A percentile compares a stretch with the other conserved stretches of the same genome.
phyloP scores from a whole-genome alignment of 2,888 invertebrate species.

The Anoplius nigerrimus region DNA sequence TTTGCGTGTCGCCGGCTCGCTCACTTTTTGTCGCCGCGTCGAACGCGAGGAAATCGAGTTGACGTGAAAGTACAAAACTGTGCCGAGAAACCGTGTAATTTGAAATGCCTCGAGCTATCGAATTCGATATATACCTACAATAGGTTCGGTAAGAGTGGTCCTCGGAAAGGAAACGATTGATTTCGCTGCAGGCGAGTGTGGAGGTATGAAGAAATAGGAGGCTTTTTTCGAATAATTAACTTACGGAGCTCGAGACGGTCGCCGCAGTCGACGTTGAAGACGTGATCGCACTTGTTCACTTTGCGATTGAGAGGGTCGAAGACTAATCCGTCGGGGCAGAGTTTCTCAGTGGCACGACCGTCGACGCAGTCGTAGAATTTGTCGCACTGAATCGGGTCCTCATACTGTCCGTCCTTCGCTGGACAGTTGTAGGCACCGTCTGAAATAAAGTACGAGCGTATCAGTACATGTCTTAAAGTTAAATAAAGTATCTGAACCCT shows the following conservation, averaged over 20 bases:
- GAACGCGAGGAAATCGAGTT: neutral
- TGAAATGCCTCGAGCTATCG: too few species aligned
- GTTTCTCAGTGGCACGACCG: constrained; percentile 83
- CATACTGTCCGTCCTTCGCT: constrained; percentile 87
- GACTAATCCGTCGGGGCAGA: constrained; percentile 92
- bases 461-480: too few species aligned
- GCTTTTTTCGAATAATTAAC: constrained; percentile 67
- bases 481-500: too few species aligned
- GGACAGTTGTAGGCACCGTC: constrained; percentile 86
- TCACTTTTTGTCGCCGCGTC: too few species aligned
- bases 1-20: too few species aligned
- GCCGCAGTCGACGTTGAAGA: constrained; percentile 94
- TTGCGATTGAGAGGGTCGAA: constrained; percentile 91
- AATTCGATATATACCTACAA: too few species aligned
- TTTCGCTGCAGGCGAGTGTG: too few species aligned
- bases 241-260: constrained; percentile 92
- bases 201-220: too few species aligned
- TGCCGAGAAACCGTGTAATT: neutral
- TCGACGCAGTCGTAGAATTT: constrained; percentile 89
- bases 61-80: constrained; percentile 5
- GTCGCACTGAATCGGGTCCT: constrained; percentile 89
- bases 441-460: too few species aligned
- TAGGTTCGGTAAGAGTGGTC: too few species aligned
- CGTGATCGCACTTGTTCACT: constrained; percentile 93
- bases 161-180: too few species aligned